These are phyloP conservation scores for Poecilus cupreus DNA, from an alignment of 2,888 invertebrate genomes.

Conservation along the genomic window DNA sequence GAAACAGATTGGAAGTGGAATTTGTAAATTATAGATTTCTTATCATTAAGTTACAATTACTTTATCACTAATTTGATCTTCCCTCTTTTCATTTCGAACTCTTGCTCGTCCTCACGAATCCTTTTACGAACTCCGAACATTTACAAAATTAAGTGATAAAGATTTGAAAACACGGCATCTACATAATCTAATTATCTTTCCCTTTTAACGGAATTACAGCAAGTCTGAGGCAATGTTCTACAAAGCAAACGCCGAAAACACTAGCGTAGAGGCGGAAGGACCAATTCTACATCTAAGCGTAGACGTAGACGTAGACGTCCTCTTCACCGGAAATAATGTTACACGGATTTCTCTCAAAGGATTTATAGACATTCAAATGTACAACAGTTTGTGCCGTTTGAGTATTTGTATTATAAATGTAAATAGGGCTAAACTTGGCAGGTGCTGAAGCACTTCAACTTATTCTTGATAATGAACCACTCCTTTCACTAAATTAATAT, in stretches of 20 bases:
- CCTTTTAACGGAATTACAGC: constrained; percentile 47
- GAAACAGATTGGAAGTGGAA: background rate
- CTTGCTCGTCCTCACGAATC: constrained; percentile 9
- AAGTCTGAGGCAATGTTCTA: constrained; percentile 6
- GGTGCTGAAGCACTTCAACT: background rate
- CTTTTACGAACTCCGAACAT: constrained; percentile 27
- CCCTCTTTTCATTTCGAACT: background rate
- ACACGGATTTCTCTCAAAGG: constrained; percentile 24
- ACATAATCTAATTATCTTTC: constrained; percentile 45
- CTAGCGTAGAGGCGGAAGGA: background rate
- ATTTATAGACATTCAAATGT: background rate
- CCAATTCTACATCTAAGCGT: background rate
- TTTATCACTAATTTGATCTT: constrained; percentile 9
- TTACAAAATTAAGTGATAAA: constrained; percentile 50
- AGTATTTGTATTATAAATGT: constrained; percentile 5
- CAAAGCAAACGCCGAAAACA: constrained; percentile 34
- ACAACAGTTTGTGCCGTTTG: constrained; percentile 2
- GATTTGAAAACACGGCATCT: constrained; percentile 46
- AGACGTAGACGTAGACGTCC: background rate
- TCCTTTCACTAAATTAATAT: constrained; percentile 15
- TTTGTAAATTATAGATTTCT: constrained; percentile 20
- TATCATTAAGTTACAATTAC: constrained; percentile 28
- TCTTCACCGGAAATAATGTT: constrained; percentile 30
- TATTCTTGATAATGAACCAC: background rate
- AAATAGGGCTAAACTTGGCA: constrained; percentile 16